Evolutionary conservation across 2,888 invertebrate genomes (phyloP).

Genomic region (Leucoptera coffeella): DNA sequence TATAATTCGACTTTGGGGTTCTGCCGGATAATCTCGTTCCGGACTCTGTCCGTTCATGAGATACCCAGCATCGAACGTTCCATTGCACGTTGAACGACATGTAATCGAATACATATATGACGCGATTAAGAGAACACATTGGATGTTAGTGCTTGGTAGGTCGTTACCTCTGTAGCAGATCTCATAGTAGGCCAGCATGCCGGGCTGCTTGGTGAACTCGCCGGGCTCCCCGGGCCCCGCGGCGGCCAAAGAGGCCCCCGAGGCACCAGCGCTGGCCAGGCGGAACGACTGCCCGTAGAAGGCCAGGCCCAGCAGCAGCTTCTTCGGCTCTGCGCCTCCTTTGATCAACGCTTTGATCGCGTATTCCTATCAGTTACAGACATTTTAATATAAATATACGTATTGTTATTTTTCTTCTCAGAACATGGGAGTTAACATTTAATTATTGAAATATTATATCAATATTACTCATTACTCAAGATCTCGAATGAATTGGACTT

Average conservation of each 20-base stretch:
- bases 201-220: conserved; percentile 77
- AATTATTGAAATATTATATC: background rate
- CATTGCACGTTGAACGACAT: too few relatives aligned
- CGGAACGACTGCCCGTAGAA: conserved; percentile 86
- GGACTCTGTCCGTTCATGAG: too few relatives aligned
- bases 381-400: too few relatives aligned
- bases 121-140: conserved; percentile 20
- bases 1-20: too few relatives aligned
- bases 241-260: conserved; percentile 54
- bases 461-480: background rate
- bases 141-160: background rate
- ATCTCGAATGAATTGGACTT: too few relatives aligned
- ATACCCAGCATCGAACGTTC: too few relatives aligned
- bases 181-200: conserved; percentile 84
- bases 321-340: conserved; percentile 70
- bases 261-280: conserved; percentile 34
- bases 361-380: conserved; percentile 55
- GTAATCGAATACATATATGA: conserved; percentile 56
- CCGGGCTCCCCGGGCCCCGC: conserved; percentile 74
- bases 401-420: too few relatives aligned
- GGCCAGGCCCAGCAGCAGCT: conserved; percentile 74
- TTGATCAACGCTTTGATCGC: conserved; percentile 70
- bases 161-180: conserved; percentile 60
- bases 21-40: too few relatives aligned
- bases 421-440: too few relatives aligned